phyloP scores from a whole-genome alignment of 2,113 vertebrate species.

The Oncorhynchus tshawytscha region DNA sequence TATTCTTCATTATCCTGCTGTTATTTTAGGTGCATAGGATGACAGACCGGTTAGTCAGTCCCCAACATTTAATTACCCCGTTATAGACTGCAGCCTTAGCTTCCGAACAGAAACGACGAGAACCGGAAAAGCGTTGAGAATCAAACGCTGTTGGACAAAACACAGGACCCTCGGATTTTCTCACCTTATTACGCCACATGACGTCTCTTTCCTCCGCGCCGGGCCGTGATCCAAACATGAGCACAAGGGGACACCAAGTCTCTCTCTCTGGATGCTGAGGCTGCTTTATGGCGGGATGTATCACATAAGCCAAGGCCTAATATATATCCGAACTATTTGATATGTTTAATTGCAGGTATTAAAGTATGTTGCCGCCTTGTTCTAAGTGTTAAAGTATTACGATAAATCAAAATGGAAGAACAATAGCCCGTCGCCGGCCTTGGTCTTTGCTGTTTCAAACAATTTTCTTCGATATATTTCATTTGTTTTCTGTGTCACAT shows the following conservation, averaged over 20 bases:
- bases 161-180: slow-evolving; percentile 30
- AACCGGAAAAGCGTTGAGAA: slow-evolving; percentile 5
- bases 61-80: background rate
- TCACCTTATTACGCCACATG: slow-evolving; percentile 29
- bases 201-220: slow-evolving; percentile 13
- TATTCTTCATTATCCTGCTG: too few relatives aligned
- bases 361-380: too few relatives aligned
- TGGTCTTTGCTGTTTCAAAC: too few relatives aligned
- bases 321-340: too few relatives aligned
- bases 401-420: too few relatives aligned
- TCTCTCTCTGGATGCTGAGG: background rate
- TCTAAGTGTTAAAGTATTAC: too few relatives aligned
- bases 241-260: background rate
- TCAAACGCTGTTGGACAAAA: slow-evolving; percentile 29
- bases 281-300: background rate
- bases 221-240: slow-evolving; percentile 20
- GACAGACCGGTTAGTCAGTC: background rate
- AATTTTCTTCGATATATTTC: too few relatives aligned
- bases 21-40: background rate
- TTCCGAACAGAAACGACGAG: slow-evolving; percentile 18
- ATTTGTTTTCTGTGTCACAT: too few relatives aligned
- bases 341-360: too few relatives aligned
- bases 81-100: slow-evolving; percentile 16
- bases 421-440: too few relatives aligned
- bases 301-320: background rate